Conservation (phyloP, 2,113 vertebrate species). For the Pagrus major region DNA sequence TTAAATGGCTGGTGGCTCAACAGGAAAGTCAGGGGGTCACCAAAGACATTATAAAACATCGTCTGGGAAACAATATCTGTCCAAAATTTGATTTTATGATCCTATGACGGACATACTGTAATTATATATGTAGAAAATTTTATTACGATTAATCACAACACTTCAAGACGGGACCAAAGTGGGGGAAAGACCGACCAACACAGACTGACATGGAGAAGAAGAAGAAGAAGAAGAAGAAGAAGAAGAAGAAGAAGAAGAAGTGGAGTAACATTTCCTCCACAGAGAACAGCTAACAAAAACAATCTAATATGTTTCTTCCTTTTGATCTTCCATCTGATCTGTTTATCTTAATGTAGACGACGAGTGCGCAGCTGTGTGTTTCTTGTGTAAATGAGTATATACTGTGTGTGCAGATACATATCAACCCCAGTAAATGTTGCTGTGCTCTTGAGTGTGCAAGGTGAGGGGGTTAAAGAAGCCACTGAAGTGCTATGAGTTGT, state of each 20-base stretch:
- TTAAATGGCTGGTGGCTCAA: not conserved
- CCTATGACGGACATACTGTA: too few relatives aligned
- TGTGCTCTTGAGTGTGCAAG: conserved; percentile 33
- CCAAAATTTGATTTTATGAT: not conserved
- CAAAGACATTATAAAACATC: too few relatives aligned
- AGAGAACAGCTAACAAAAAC: not conserved
- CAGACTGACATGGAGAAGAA: conserved; percentile 1
- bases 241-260: not conserved
- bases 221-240: not conserved
- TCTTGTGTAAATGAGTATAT: conserved; percentile 10
- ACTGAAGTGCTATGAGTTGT: conserved; percentile 72
- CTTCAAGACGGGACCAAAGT: not conserved
- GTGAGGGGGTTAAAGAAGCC: conserved; percentile 66
- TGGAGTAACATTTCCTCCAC: not conserved
- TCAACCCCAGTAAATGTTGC: conserved; percentile 11
- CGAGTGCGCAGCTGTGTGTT: not conserved
- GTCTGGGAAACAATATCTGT: too few relatives aligned
- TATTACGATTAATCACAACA: not conserved
- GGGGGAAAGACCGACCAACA: not conserved
- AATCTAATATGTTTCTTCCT: not conserved
- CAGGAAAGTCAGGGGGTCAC: not conserved
- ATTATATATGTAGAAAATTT: not conserved
- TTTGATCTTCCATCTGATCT: not conserved
- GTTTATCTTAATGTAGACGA: not conserved
- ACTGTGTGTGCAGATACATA: conserved; percentile 13